phyloP scores from a whole-genome alignment of 2,797 vertebrate species.

The Thaleichthys pacificus region DNA sequence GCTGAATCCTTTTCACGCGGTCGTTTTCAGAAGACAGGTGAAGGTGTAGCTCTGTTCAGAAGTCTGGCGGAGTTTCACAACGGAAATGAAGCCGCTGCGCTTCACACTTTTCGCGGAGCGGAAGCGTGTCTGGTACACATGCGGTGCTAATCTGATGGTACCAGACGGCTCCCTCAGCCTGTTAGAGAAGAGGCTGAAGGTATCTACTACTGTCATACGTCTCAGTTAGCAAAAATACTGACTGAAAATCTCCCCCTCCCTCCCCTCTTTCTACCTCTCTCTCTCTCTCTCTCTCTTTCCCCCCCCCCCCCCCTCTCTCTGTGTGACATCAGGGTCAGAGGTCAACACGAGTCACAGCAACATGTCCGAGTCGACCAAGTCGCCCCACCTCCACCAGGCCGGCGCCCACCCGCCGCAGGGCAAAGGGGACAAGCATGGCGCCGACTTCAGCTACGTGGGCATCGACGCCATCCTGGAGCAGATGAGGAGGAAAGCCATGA shows the following conservation, averaged over 20 bases:
- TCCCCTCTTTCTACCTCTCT: not conserved
- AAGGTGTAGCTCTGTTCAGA: no score
- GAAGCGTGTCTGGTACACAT: not conserved
- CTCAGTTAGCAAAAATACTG: not conserved
- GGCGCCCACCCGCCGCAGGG: constrained; percentile 66
- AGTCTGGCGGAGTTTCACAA: not conserved
- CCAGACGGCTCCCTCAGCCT: not conserved
- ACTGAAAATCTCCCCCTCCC: not conserved
- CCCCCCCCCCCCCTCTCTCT: not conserved
- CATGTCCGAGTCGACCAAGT: constrained; percentile 87
- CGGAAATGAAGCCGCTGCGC: not conserved
- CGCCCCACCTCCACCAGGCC: constrained; percentile 71
- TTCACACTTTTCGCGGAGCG: not conserved
- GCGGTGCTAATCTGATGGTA: no score
- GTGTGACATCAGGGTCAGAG: constrained; percentile 70
- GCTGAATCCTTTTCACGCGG: not conserved
- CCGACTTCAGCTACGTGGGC: constrained; percentile 85
- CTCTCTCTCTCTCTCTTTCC: not conserved
- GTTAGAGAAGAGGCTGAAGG: not conserved
- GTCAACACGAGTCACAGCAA: constrained; percentile 72
- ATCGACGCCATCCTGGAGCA: constrained; percentile 95
- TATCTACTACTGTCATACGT: no score
- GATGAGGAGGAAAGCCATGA: constrained; percentile 88
- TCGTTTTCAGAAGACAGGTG: not conserved
- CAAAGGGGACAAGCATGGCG: constrained; percentile 78